These are phyloP conservation scores for Drosophila paranaensis DNA, from an alignment of 2,888 invertebrate species.

Conservation along the genomic window DNA sequence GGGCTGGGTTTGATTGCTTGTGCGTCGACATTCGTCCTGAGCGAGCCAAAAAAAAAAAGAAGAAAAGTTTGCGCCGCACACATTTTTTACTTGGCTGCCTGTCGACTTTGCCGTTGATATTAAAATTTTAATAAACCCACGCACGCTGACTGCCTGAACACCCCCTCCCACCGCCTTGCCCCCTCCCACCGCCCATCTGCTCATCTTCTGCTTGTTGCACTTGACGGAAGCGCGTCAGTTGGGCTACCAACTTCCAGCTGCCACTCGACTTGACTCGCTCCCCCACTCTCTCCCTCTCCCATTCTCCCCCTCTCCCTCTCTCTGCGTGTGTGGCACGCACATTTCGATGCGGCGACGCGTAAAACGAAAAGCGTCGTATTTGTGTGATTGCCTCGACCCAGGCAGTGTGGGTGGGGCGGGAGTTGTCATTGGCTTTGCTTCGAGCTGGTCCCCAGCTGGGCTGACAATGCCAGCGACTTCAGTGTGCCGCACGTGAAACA, in stretches of 20 bases:
- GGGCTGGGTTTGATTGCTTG: conserved; percentile 64
- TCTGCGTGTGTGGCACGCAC: conserved; percentile 60
- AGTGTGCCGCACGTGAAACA: conserved; percentile 72
- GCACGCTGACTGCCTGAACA: conserved; percentile 57
- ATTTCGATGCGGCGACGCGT: conserved; percentile 76
- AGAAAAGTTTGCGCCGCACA: conserved; percentile 69
- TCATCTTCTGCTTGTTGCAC: conserved; percentile 72
- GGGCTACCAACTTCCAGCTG: conserved; percentile 25
- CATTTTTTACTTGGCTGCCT: conserved; percentile 76
- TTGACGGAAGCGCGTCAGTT: conserved; percentile 78
- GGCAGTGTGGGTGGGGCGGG: neutral
- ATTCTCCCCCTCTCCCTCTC: neutral
- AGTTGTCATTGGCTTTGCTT: neutral
- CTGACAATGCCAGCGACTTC: conserved; percentile 61
- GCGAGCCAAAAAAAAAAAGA: conserved; percentile 12
- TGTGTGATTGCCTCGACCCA: conserved; percentile 61
- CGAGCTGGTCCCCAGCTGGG: conserved; percentile 65
- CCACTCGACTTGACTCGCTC: conserved; percentile 3
- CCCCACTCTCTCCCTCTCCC: no score
- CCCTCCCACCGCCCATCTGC: conserved; percentile 6
- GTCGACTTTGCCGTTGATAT: conserved; percentile 77
- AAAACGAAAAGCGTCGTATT: conserved; percentile 76
- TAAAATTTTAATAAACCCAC: conserved; percentile 79
- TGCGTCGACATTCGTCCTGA: conserved; percentile 70
- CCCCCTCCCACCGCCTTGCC: neutral